These are phyloP conservation scores for Leptestheria dahalacensis DNA, from an alignment of 1,140 invertebrate species.

Conservation along the genomic window DNA sequence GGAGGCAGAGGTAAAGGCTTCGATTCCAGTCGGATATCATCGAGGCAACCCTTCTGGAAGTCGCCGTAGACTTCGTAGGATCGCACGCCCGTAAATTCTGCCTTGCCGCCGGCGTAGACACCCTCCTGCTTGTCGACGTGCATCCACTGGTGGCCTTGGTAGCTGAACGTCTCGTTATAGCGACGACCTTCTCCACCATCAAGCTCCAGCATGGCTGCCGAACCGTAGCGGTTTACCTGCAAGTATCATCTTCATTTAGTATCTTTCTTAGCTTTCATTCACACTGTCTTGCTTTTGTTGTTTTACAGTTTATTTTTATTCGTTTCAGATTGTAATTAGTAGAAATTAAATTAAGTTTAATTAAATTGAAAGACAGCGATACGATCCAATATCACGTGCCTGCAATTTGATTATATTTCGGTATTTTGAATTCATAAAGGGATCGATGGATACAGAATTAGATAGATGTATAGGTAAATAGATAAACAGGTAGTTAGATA, in stretches of 20 bases:
- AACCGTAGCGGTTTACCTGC: slow-evolving; percentile 64
- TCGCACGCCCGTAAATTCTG: slow-evolving; percentile 78
- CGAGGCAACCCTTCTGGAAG: slow-evolving; percentile 77
- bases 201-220: slow-evolving; percentile 78
- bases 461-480: too few relatives aligned
- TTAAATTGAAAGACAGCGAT: too few relatives aligned
- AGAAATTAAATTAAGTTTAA: too few relatives aligned
- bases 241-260: too few relatives aligned
- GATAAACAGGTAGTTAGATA: too few relatives aligned
- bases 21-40: slow-evolving; percentile 74
- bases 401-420: too few relatives aligned
- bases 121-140: slow-evolving; percentile 86
- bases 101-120: slow-evolving; percentile 86
- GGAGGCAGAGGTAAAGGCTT: slow-evolving; percentile 80
- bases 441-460: slow-evolving; percentile 27
- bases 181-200: slow-evolving; percentile 88
- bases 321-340: too few relatives aligned
- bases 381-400: too few relatives aligned
- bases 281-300: too few relatives aligned
- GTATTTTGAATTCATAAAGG: too few relatives aligned
- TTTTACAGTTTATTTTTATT: too few relatives aligned
- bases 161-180: slow-evolving; percentile 86
- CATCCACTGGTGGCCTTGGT: slow-evolving; percentile 79
- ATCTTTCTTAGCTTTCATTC: too few relatives aligned
- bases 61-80: slow-evolving; percentile 91